Percentiles rank a stretch among this genome's conserved stretches.
These are phyloP conservation scores for Pogona vitticeps DNA, from an alignment of 2,113 vertebrate genomes.

Conservation along the genomic window DNA sequence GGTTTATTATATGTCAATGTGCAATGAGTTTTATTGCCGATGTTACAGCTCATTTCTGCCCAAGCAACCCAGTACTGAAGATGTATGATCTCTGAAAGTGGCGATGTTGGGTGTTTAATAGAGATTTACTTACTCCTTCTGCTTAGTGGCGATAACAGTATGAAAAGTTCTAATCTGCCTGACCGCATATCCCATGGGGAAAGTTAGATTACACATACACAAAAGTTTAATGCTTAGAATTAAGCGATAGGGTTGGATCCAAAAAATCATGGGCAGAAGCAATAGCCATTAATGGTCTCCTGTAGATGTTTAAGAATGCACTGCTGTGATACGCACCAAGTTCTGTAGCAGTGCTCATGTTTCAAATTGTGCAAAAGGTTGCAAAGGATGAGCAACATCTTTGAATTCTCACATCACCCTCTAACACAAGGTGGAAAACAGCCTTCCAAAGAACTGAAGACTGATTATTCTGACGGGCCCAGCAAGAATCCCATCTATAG, in stretches of 20 bases:
- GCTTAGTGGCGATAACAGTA: conserved; percentile 2
- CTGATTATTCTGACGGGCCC: too few relatives aligned
- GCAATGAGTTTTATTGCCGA: conserved; percentile 41
- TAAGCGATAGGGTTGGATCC: not conserved
- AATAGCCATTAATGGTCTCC: not conserved
- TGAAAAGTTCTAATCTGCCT: conserved; percentile 2
- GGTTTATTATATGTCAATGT: conserved; percentile 6
- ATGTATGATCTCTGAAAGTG: conserved; percentile 63
- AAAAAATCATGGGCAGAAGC: not conserved
- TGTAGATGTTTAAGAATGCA: not conserved
- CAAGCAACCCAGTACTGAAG: conserved; percentile 42
- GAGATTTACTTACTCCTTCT: conserved; percentile 54
- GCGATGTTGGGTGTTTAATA: conserved; percentile 63
- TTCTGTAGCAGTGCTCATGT: not conserved
- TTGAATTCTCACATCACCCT: too few relatives aligned
- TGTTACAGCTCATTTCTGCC: conserved; percentile 59
- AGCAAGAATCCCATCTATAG: too few relatives aligned
- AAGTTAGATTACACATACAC: not conserved
- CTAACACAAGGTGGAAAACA: too few relatives aligned
- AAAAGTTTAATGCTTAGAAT: not conserved
- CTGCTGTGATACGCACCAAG: not conserved
- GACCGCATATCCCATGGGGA: conserved; percentile 24
- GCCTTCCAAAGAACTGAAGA: too few relatives aligned
- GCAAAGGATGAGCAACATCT: not conserved
- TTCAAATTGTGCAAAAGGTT: not conserved